A percentile compares a stretch with the other conserved stretches of the same genome.
Conservation (phyloP, 2,888 invertebrate genomes). For the Margaritifera margaritifera region DNA sequence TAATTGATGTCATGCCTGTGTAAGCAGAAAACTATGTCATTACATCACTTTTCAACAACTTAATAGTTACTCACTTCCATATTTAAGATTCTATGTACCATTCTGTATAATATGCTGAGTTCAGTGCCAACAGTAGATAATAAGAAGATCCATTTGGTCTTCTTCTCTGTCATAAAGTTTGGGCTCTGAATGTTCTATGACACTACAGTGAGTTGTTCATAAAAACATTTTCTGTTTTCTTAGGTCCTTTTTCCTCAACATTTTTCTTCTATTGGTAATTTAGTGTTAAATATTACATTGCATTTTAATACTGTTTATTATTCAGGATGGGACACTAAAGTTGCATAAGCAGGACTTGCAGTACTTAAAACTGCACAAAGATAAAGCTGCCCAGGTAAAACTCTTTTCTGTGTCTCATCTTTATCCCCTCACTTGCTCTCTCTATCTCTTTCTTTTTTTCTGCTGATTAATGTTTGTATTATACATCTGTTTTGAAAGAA, state of each 20-base stretch:
- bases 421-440: not conserved
- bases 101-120: no score
- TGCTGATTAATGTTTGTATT: no score
- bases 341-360: conserved; percentile 63
- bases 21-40: not conserved
- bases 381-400: conserved; percentile 67
- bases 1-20: not conserved
- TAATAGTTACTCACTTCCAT: no score
- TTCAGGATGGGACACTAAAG: conserved; percentile 58
- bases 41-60: no score
- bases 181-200: no score
- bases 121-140: no score
- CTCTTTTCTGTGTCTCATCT: not conserved
- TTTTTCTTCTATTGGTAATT: not conserved
- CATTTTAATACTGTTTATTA: conserved; percentile 2
- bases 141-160: no score
- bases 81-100: no score
- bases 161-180: no score
- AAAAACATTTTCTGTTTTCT: not conserved
- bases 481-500: no score
- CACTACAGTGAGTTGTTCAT: no score
- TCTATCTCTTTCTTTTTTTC: no score
- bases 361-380: conserved; percentile 70
- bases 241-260: not conserved
- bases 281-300: not conserved